Conservation (phyloP, 2,888 invertebrate species). For the Dasysyrphus tricinctus region DNA sequence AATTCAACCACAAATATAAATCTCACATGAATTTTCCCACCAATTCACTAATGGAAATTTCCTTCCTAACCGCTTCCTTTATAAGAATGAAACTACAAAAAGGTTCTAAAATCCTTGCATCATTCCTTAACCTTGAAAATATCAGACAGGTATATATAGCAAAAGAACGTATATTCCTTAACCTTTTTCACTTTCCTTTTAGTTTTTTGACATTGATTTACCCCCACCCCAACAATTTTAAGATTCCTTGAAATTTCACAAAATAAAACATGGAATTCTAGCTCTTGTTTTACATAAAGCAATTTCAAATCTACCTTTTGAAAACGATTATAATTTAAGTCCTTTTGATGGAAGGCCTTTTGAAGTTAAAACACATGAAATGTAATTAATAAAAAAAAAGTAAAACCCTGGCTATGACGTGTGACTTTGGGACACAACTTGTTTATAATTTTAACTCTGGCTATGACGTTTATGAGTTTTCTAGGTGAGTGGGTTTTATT, state of each 20-base stretch:
- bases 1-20: not conserved
- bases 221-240: not conserved
- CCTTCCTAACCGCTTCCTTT: not conserved
- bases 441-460: not conserved
- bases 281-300: not conserved
- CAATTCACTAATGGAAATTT: slow-evolving; percentile 13
- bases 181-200: not conserved
- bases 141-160: not conserved
- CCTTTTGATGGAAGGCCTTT: not conserved
- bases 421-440: not conserved
- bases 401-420: not conserved
- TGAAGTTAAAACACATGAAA: not conserved
- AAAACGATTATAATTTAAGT: not conserved
- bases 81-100: not conserved
- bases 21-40: not conserved
- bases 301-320: not conserved
- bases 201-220: slow-evolving; percentile 8
- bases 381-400: not conserved
- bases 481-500: not conserved
- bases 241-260: not conserved
- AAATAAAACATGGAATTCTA: not conserved
- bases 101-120: not conserved
- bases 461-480: not conserved
- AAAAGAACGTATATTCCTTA: not conserved
- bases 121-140: not conserved